phyloP scores from a whole-genome alignment of 2,797 vertebrate species.

The Tiaroga cobitis region DNA sequence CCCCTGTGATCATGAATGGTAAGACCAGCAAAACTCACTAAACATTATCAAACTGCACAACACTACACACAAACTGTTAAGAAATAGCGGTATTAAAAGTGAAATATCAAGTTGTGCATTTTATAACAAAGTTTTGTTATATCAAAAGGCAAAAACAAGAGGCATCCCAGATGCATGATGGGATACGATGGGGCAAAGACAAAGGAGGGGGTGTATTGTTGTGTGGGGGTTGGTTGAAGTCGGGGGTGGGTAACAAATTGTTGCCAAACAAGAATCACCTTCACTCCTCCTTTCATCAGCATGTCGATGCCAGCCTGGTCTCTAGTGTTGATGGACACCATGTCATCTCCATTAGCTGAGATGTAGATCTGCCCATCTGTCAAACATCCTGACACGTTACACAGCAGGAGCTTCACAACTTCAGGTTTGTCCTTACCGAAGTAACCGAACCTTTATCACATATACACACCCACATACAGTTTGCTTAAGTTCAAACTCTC shows the following conservation, averaged over 20 bases:
- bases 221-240: background rate
- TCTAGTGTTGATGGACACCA: constrained; percentile 81
- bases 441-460: constrained; percentile 86
- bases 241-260: background rate
- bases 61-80: background rate
- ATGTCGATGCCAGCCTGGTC: constrained; percentile 81
- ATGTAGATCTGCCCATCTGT: constrained; percentile 85
- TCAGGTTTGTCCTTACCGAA: constrained; percentile 84
- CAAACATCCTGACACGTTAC: constrained; percentile 85
- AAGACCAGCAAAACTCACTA: background rate
- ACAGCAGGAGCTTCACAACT: constrained; percentile 85
- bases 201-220: background rate
- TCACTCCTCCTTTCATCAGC: constrained; percentile 79
- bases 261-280: constrained; percentile 73
- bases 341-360: constrained; percentile 80
- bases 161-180: constrained; percentile 30
- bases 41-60: background rate
- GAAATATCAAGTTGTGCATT: background rate
- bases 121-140: background rate
- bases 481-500: background rate
- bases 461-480: constrained; percentile 16
- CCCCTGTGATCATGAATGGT: background rate
- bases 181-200: constrained; percentile 1
- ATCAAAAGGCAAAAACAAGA: background rate
- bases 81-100: background rate